These are phyloP conservation scores for Trinectes maculatus DNA, from an alignment of 2,113 vertebrate genomes.

Conservation along the genomic window DNA sequence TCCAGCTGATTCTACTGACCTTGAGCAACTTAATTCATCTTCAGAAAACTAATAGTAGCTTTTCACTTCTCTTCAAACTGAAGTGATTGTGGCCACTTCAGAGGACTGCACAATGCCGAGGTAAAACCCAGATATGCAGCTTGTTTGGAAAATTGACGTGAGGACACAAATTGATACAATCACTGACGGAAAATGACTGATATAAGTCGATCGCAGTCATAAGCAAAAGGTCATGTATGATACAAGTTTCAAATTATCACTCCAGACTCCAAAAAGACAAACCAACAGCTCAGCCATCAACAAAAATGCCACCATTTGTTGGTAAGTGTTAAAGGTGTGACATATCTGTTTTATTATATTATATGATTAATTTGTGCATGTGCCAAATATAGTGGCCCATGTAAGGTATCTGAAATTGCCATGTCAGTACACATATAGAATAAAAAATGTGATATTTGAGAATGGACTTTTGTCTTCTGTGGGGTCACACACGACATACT, in stretches of 20 bases:
- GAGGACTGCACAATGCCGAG: background rate
- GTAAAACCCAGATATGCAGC: background rate
- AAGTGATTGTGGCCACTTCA: conserved; percentile 54
- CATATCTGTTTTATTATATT: no score
- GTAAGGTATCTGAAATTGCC: no score
- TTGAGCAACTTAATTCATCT: conserved; percentile 37
- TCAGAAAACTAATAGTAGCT: conserved; percentile 14
- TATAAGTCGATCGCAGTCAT: background rate
- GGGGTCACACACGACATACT: no score
- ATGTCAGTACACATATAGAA: no score
- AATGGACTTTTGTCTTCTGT: no score
- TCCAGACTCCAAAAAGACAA: no score
- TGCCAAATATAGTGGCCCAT: no score
- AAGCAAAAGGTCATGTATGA: background rate
- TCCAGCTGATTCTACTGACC: conserved; percentile 1
- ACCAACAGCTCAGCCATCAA: no score
- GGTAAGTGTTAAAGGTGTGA: no score
- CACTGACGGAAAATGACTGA: background rate
- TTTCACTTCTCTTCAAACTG: conserved; percentile 32
- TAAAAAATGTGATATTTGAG: no score
- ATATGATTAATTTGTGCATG: no score
- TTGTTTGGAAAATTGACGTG: background rate
- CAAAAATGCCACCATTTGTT: no score
- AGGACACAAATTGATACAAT: conserved; percentile 2
- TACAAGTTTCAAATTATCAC: background rate